Conservation (phyloP, 2,113 vertebrate species). For the Dunckerocampus dactyliophorus region DNA sequence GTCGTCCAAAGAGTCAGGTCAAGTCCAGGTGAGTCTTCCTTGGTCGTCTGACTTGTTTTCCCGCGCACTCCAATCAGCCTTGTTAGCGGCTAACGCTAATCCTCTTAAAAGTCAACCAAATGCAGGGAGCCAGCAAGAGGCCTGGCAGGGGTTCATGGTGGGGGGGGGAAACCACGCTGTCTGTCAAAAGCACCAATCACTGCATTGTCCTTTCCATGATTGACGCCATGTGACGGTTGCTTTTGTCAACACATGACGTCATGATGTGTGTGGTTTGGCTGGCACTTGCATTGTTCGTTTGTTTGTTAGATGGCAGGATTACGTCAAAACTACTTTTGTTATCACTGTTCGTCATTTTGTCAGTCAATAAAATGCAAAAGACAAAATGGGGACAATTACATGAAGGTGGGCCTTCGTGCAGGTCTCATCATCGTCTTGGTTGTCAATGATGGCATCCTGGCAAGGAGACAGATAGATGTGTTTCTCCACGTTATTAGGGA, state of each 20-base stretch:
- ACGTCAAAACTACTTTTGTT: no score
- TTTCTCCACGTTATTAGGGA: no score
- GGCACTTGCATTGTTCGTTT: no score
- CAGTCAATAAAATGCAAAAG: no score
- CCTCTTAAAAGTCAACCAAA: conserved; percentile 28
- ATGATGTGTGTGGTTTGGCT: conserved; percentile 8
- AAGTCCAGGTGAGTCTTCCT: not conserved
- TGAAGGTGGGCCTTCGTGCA: no score
- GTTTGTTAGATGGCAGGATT: not conserved
- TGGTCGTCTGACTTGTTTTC: not conserved
- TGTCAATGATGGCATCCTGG: no score
- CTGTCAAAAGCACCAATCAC: conserved; percentile 29
- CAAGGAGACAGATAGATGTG: no score
- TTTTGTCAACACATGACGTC: conserved; percentile 38
- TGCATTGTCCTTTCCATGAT: conserved; percentile 40
- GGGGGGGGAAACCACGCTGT: conserved; percentile 29
- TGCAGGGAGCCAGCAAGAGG: conserved; percentile 18
- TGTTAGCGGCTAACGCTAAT: conserved; percentile 33
- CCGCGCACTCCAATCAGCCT: conserved; percentile 14
- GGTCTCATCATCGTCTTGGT: no score
- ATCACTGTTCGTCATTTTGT: conserved; percentile 12
- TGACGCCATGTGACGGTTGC: conserved; percentile 46
- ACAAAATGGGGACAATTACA: no score
- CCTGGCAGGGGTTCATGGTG: not conserved
- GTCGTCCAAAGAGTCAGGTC: not conserved